phyloP scores from a whole-genome alignment of 2,888 invertebrate genomes.

The Coenonympha arcania region DNA sequence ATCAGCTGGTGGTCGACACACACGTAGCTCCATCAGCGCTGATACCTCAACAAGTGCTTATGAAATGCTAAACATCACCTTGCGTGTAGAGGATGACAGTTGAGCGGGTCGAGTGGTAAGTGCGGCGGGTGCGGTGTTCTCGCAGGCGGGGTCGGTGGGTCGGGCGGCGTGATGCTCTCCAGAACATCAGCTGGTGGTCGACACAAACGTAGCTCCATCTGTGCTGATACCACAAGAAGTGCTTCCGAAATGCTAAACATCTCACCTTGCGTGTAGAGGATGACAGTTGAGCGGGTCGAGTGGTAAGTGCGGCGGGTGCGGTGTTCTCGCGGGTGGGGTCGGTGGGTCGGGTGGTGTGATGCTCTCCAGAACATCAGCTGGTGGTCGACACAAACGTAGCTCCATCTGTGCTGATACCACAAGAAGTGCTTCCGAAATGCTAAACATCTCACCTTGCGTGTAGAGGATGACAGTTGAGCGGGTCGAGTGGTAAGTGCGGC shows the following conservation, averaged over 20 bases:
- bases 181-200: conserved; percentile 81
- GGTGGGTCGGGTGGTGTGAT: conserved; percentile 81
- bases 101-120: conserved; percentile 69
- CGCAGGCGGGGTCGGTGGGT: conserved; percentile 77
- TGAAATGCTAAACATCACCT: conserved; percentile 40
- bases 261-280: conserved; percentile 70
- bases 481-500: conserved; percentile 65
- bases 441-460: conserved; percentile 55
- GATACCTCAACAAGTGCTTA: background rate
- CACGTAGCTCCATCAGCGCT: no score
- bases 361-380: conserved; percentile 76
- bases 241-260: background rate
- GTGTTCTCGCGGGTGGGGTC: conserved; percentile 75
- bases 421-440: background rate
- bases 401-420: no score
- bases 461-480: conserved; percentile 74
- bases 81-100: conserved; percentile 74
- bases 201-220: conserved; percentile 85
- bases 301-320: conserved; percentile 65
- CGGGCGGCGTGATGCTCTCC: conserved; percentile 77
- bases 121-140: conserved; percentile 72
- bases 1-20: conserved; percentile 80
- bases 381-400: no score
- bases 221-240: conserved; percentile 64
- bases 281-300: conserved; percentile 74